Percentiles rank a stretch among this genome's conserved stretches.
Evolutionary conservation across 2,888 invertebrate species (phyloP).

Genomic region (Crocallis elinguaria): DNA sequence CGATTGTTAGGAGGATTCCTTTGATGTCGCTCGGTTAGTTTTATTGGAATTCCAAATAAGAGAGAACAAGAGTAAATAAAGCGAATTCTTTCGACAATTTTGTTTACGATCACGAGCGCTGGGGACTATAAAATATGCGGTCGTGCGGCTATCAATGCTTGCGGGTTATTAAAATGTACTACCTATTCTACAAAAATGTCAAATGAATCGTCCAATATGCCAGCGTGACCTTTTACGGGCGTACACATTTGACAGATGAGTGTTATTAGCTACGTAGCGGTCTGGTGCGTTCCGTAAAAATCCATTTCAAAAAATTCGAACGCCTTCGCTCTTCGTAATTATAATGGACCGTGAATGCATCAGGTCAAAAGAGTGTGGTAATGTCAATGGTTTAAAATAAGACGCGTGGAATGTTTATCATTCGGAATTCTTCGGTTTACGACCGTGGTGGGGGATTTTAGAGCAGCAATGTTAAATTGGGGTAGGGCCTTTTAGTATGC

Average conservation of each 20-base stretch:
- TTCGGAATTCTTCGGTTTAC: slow-evolving; percentile 62
- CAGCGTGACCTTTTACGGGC: slow-evolving; percentile 41
- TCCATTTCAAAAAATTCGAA: slow-evolving; percentile 43
- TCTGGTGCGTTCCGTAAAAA: slow-evolving; percentile 40
- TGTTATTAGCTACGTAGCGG: slow-evolving; percentile 50
- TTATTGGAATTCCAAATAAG: slow-evolving; percentile 25
- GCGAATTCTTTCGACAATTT: slow-evolving; percentile 26
- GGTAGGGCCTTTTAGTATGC: slow-evolving; percentile 33
- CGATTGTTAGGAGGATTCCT: slow-evolving; percentile 24
- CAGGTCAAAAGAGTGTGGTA: slow-evolving; percentile 60
- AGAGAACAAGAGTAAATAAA: slow-evolving; percentile 17
- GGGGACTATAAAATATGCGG: slow-evolving; percentile 17
- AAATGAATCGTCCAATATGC: slow-evolving; percentile 32
- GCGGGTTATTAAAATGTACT: slow-evolving; percentile 30
- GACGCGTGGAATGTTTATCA: slow-evolving; percentile 63
- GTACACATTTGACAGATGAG: slow-evolving; percentile 53
- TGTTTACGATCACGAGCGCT: slow-evolving; percentile 13
- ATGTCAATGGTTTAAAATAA: slow-evolving; percentile 64
- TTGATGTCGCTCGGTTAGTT: slow-evolving; percentile 24
- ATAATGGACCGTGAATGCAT: slow-evolving; percentile 60
- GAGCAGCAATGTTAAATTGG: slow-evolving; percentile 35
- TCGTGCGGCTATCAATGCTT: slow-evolving; percentile 16
- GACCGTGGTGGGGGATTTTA: slow-evolving; percentile 47
- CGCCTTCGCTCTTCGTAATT: slow-evolving; percentile 50
- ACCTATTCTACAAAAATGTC: slow-evolving; percentile 30